Conservation (phyloP, 2,888 invertebrate species). For the Chrysodeixis includens region DNA sequence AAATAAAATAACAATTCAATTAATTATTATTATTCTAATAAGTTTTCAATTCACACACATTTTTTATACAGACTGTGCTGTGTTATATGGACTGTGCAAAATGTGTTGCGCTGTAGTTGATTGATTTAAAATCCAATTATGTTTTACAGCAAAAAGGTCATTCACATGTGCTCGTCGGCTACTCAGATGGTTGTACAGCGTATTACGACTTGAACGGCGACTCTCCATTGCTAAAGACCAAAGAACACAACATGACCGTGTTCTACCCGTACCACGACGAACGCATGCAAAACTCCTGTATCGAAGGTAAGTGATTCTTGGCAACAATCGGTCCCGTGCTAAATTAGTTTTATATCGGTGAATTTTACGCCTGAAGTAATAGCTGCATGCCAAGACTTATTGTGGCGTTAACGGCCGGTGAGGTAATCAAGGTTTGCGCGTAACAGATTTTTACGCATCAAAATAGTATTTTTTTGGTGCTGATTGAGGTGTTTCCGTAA, state of each 20-base stretch:
- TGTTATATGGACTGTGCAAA: no score
- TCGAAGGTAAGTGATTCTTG: slow-evolving; percentile 86
- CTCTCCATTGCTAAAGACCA: slow-evolving; percentile 84
- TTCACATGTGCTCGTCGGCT: slow-evolving; percentile 90
- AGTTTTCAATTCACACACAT: no score
- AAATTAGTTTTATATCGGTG: slow-evolving; percentile 31
- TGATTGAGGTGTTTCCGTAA: neutral
- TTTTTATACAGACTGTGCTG: no score
- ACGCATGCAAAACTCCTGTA: slow-evolving; percentile 87
- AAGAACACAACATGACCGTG: slow-evolving; percentile 76
- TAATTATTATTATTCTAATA: no score
- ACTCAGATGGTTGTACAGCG: slow-evolving; percentile 91
- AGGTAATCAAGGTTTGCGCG: slow-evolving; percentile 33
- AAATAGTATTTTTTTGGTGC: neutral
- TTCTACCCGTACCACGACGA: slow-evolving; percentile 90
- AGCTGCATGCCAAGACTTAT: slow-evolving; percentile 28
- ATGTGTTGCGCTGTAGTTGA: no score
- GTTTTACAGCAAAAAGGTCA: slow-evolving; percentile 84
- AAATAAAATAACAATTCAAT: no score
- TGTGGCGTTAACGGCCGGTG: slow-evolving; percentile 13
- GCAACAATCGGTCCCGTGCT: slow-evolving; percentile 17
- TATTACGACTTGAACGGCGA: slow-evolving; percentile 89
- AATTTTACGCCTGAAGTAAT: slow-evolving; percentile 38
- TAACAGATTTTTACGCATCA: neutral
- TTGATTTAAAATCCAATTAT: neutral